Percentiles rank a stretch among this genome's conserved stretches.
These are phyloP conservation scores for Apoda limacodes DNA, from an alignment of 2,888 invertebrate genomes.

Conservation along the genomic window DNA sequence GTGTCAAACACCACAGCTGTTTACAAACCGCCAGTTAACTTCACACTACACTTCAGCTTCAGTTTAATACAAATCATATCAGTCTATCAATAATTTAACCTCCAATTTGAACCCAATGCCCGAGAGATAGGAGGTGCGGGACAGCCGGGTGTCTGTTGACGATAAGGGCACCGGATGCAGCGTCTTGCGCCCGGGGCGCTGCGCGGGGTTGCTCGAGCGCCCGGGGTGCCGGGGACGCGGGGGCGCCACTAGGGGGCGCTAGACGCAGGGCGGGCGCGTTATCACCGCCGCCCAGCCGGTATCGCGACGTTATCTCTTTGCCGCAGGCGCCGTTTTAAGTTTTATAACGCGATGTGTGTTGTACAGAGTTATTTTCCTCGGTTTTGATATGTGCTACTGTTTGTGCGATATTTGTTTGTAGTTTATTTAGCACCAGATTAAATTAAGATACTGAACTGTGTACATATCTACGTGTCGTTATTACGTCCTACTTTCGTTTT, in stretches of 20 bases:
- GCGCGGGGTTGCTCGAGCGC: slow-evolving; percentile 19
- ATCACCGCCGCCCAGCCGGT: slow-evolving; percentile 34
- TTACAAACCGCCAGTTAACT: too few relatives aligned
- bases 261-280: slow-evolving; percentile 15
- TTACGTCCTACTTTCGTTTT: too few relatives aligned
- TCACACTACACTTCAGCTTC: too few relatives aligned
- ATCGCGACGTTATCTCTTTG: slow-evolving; percentile 33
- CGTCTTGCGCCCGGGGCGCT: too few relatives aligned
- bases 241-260: slow-evolving; percentile 32
- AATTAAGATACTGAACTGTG: too few relatives aligned
- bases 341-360: slow-evolving; percentile 31
- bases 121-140: background rate
- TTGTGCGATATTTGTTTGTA: slow-evolving; percentile 8
- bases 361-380: background rate
- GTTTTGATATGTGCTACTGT: too few relatives aligned
- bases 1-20: too few relatives aligned
- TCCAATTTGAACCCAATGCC: background rate
- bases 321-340: slow-evolving; percentile 33
- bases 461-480: too few relatives aligned
- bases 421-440: slow-evolving; percentile 1
- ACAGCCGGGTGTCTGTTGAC: background rate
- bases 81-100: background rate
- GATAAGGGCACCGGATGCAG: background rate
- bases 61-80: too few relatives aligned
- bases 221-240: slow-evolving; percentile 25